Evolutionary conservation across 2,888 invertebrate genomes (phyloP).

Genomic region (Cataglyphis cursor): DNA sequence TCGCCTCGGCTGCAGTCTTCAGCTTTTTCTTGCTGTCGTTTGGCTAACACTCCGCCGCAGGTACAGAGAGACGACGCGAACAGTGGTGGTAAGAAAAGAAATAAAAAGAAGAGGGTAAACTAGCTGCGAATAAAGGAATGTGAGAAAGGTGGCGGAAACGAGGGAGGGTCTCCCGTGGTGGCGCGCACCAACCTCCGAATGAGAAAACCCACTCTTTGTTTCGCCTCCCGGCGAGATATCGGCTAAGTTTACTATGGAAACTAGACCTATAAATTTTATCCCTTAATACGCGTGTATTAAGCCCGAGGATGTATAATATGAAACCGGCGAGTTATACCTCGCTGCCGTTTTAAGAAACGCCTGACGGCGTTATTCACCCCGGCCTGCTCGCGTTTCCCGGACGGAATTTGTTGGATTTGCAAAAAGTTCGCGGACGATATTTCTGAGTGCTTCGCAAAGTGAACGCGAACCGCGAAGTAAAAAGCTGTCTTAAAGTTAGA

Average conservation of each 20-base stretch:
- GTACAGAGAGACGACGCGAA: slow-evolving; percentile 4
- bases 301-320: slow-evolving; percentile 72
- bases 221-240: slow-evolving; percentile 69
- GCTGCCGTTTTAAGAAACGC: slow-evolving; percentile 70
- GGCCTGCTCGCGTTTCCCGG: slow-evolving; percentile 50
- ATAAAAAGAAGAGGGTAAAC: slow-evolving; percentile 32
- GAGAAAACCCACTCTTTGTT: slow-evolving; percentile 65
- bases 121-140: slow-evolving; percentile 21
- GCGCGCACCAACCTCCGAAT: slow-evolving; percentile 31
- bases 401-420: slow-evolving; percentile 51
- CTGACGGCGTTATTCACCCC: slow-evolving; percentile 62
- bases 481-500: slow-evolving; percentile 47
- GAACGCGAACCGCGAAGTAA: slow-evolving; percentile 29
- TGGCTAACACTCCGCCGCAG: slow-evolving; percentile 30
- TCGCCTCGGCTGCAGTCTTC: slow-evolving; percentile 25
- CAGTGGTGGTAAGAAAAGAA: neutral
- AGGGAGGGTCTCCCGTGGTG: slow-evolving; percentile 33
- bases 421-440: slow-evolving; percentile 56
- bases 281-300: slow-evolving; percentile 66
- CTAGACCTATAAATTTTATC: slow-evolving; percentile 82
- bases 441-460: slow-evolving; percentile 50
- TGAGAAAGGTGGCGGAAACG: slow-evolving; percentile 16
- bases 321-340: slow-evolving; percentile 72
- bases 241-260: slow-evolving; percentile 78
- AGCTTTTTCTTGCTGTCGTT: slow-evolving; percentile 24